Base-by-base conservation (phyloP, 2,888 invertebrate species). In the Athrips mouffetella region DNA sequence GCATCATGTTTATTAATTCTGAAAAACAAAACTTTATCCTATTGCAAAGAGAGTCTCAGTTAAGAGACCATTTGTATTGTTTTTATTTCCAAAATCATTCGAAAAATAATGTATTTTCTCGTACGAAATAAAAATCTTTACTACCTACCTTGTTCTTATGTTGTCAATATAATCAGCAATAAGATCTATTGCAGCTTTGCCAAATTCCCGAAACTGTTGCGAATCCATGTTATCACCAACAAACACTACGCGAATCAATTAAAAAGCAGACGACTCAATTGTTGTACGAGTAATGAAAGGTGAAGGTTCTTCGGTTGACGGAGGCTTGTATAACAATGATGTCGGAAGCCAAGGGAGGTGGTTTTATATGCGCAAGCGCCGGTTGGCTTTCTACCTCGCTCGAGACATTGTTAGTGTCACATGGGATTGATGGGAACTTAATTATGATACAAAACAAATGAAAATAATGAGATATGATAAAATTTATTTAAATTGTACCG, bases 121-220 rank as follows among this genome's bases (percentile, higher is more conserved):
- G 25, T 6, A 25, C 4, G 8, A 25, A 4, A 25, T 6, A 25
- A 25, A 4, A 25, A 25, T 25, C 8, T 6, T 11, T 5, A 6
- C 2, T 23, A 39, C 89, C 76, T 86, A 93, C 92, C 92, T 92
- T 57, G 95, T 93, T 65, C 96, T 91, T 55, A 98, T 93, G 60
- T 91, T 94, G 58, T 97, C 94, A 57, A 94, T 88, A 76, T 98
- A 98, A 76, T 98, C 94, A n/a, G 95, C 96, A 23, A 98, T 91
- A 69, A 95, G 94, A 76, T 98, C 97, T 54, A 98, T 91, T 52
- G 96, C 92, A 21, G 96, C 95, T 71, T 93, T 95, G 25, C 95
- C 97, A 70, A 95, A 95, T 62, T 94, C 92, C 54, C 93, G 90
- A 80, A 96, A 96, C 70, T 95, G 91, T 62, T 92, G 88, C 20